Percentiles rank a stretch among this genome's conserved stretches.
phyloP scores from a whole-genome alignment of 2,113 vertebrate species.

The Smithornis capensis region DNA sequence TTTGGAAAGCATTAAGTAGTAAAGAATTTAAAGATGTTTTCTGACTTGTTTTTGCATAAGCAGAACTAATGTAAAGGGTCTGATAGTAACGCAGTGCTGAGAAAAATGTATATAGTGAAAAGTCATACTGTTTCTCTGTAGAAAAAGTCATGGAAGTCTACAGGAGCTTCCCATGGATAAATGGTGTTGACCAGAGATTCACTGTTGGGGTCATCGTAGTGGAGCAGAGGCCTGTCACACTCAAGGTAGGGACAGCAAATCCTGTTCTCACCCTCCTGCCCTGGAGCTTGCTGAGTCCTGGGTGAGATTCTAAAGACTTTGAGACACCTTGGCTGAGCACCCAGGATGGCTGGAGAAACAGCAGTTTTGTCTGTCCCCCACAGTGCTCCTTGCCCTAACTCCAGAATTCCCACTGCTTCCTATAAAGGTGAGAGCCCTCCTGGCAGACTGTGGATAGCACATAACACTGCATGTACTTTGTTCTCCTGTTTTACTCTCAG shows the following conservation, averaged over 20 bases:
- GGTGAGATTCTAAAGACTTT: not conserved
- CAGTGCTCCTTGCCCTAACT: not conserved
- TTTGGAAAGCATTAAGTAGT: not conserved
- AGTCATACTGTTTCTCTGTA: not conserved
- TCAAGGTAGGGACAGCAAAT: not conserved
- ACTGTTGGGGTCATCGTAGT: accelerated
- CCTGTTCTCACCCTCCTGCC: not conserved
- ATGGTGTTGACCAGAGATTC: not conserved
- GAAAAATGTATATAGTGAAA: not conserved
- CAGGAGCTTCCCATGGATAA: not conserved
- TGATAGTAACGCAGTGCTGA: not conserved
- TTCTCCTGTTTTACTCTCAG: not conserved
- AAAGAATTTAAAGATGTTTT: not conserved
- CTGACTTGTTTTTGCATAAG: not conserved
- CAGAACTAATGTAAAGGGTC: not conserved
- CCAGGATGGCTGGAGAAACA: not conserved
- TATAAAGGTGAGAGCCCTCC: not conserved
- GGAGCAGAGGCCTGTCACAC: not conserved
- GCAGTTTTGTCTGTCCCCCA: accelerated
- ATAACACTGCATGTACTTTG: accelerated
- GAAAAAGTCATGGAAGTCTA: not conserved
- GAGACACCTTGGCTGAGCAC: not conserved
- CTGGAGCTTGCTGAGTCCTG: accelerated
- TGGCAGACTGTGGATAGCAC: accelerated
- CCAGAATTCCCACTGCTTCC: not conserved